Base-by-base conservation (phyloP, 2,888 invertebrate genomes). In the Leptinotarsa juncta region DNA sequence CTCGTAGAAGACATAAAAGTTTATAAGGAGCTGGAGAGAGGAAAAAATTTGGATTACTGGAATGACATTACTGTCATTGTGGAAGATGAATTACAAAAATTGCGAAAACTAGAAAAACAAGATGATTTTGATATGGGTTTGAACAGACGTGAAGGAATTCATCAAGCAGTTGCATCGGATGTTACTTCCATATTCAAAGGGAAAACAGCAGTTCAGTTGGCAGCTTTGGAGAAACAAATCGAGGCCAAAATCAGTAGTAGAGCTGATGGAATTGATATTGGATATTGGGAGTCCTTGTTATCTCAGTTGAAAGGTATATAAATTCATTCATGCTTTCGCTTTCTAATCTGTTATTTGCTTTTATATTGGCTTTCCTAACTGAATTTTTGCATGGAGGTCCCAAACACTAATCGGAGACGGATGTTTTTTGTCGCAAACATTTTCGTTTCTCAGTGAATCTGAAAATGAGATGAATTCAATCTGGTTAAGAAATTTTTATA, bases 281-380 rank as follows among this genome's bases (percentile, higher is more conserved):
- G 97, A 65, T 99, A 98, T 89, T 99, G 99, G 99, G 99, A 99
- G 89, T 96, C 96, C 67, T 89, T 99, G 79, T 90, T 98, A 51
- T 96, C 96, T n/a, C 97, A 98, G 87, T 90, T 99, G 14, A 97
- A 97, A 90, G 77, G 77, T 77, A 53, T 53, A 18, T 18, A 16
- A 0, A n/a, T 16, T 53, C 53, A n/a, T n/a, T 3, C 10, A 53
- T 18, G 23, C 23, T 23, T 23, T 3, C 23, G 23, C 23, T 23
- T 23, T 23, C 23, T 23, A 23, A 23, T 23, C 2, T 23, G 23
- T 23, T 23, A 23, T 23, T 23, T 23, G 2, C 23, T 23, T 23
- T 23, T 23, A 23, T 23, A 2, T 23, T 23, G 23, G 3, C 23
- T 23, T 23, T 23, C 23, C 23, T 23, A 23, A 23, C 23, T 23